These are phyloP conservation scores for Drosophila sechellia DNA, from an alignment of 1,140 invertebrate species.

Conservation along the genomic window DNA sequence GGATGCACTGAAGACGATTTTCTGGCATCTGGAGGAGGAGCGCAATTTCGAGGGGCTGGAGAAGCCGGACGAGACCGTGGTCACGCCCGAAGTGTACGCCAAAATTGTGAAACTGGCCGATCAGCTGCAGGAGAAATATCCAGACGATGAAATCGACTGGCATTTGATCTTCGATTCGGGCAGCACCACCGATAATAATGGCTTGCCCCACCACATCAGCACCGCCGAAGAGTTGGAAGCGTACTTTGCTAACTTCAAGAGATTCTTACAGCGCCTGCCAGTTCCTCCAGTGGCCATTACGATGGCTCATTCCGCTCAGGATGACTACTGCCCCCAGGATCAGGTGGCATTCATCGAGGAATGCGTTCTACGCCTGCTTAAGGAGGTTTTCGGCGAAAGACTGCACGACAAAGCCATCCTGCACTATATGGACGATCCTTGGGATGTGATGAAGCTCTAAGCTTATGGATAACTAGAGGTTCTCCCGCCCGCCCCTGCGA, in stretches of 20 bases:
- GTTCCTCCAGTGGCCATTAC: constrained; percentile 90
- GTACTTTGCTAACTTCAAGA: constrained; percentile 87
- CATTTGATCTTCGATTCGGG: constrained; percentile 92
- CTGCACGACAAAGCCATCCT: constrained; percentile 77
- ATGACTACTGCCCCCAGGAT: constrained; percentile 94
- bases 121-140: constrained; percentile 85
- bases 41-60: constrained; percentile 85
- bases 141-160: constrained; percentile 90
- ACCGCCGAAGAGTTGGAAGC: constrained; percentile 88
- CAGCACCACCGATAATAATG: constrained; percentile 92
- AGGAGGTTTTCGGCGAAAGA: constrained; percentile 74
- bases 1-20: constrained; percentile 87
- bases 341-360: constrained; percentile 90
- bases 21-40: constrained; percentile 87
- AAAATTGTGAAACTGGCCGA: constrained; percentile 85
- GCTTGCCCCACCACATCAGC: constrained; percentile 93
- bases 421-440: constrained; percentile 81
- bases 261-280: constrained; percentile 88
- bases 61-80: constrained; percentile 56
- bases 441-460: constrained; percentile 83
- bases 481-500: constrained; percentile 3
- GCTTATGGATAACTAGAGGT: constrained; percentile 13
- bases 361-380: constrained; percentile 86
- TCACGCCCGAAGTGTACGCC: constrained; percentile 60
- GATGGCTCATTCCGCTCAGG: constrained; percentile 92